Evolutionary conservation across 2,797 vertebrate genomes (phyloP).

Genomic region (Salmo trutta): DNA sequence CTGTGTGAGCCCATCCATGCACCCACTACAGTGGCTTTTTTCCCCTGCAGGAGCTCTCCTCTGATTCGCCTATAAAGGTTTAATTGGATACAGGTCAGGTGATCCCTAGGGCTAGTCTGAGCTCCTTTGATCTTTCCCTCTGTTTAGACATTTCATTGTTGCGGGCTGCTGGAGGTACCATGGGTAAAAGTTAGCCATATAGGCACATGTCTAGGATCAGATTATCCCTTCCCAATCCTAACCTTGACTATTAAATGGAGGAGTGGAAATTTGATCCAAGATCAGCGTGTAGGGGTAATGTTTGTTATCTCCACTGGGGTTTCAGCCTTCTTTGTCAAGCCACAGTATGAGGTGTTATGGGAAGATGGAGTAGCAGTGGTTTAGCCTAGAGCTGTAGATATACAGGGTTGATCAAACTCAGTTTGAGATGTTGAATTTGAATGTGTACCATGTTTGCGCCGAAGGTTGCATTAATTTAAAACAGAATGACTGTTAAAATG

Average conservation of each 20-base stretch:
- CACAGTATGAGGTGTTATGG: background rate
- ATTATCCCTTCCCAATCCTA: background rate
- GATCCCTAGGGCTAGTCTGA: constrained; percentile 62
- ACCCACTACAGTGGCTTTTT: constrained; percentile 36
- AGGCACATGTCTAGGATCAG: constrained; percentile 1
- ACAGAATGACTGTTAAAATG: background rate
- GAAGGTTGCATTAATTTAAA: background rate
- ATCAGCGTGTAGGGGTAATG: background rate
- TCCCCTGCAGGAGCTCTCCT: constrained; percentile 38
- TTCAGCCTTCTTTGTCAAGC: background rate
- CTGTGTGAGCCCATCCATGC: constrained; percentile 37
- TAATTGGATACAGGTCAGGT: constrained; percentile 81
- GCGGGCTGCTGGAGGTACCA: constrained; percentile 28
- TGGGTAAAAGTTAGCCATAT: background rate
- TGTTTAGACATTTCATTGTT: constrained; percentile 64
- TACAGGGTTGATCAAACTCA: background rate
- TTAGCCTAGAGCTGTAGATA: background rate
- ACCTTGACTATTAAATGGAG: background rate
- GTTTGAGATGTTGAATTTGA: constrained; percentile 7
- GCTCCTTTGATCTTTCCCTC: constrained; percentile 70
- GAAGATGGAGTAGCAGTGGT: background rate
- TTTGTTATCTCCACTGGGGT: background rate
- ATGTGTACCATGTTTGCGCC: background rate
- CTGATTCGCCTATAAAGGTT: constrained; percentile 74
- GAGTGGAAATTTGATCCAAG: background rate